phyloP scores from a whole-genome alignment of 2,797 vertebrate species.

The Gallinago nigripennis region DNA sequence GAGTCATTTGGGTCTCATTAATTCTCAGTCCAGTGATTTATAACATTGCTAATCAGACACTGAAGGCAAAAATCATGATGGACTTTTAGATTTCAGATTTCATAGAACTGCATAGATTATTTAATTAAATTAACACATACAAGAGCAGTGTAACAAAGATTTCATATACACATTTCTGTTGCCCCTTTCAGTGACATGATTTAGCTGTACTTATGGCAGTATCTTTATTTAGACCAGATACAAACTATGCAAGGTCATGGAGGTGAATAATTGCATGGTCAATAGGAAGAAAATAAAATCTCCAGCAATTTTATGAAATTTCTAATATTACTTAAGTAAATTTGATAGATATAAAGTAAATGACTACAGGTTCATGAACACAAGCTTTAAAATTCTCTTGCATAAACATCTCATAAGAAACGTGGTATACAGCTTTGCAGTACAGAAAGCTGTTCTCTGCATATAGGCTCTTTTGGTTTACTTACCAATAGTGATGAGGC shows the following conservation, averaged over 20 bases:
- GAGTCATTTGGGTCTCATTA: fast-evolving
- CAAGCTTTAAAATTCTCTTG: background rate
- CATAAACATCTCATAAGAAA: background rate
- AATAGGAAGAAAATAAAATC: background rate
- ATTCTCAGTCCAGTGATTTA: background rate
- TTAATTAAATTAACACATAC: background rate
- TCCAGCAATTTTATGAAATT: background rate
- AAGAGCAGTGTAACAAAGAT: background rate
- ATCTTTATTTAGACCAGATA: background rate
- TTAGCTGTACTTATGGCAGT: background rate
- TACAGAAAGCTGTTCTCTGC: background rate
- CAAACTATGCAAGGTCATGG: background rate
- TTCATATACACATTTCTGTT: background rate
- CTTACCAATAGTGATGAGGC: background rate
- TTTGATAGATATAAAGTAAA: background rate
- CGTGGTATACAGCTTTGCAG: background rate
- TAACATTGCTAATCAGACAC: background rate
- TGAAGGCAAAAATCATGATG: background rate
- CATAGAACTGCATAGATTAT: background rate
- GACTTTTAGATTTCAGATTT: background rate
- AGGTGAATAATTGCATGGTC: background rate
- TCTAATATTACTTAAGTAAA: background rate
- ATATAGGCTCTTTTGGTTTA: background rate
- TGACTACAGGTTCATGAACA: background rate
- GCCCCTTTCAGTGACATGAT: background rate